Conservation (phyloP, 2,888 invertebrate genomes). For the Rotaria magnacalcarata region DNA sequence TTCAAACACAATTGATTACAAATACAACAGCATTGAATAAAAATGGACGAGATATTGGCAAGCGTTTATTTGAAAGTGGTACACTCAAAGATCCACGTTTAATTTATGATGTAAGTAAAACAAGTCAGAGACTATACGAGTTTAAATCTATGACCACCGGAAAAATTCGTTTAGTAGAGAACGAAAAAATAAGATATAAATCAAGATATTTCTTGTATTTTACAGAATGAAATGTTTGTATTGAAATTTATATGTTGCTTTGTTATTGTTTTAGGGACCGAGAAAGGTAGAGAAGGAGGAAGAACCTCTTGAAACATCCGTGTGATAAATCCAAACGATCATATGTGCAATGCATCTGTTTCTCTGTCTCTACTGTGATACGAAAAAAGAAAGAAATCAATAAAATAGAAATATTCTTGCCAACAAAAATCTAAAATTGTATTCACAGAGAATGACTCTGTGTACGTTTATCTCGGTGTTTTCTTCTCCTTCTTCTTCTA, state of each 20-base stretch:
- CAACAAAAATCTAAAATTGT: not conserved
- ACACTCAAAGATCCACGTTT: constrained; percentile 20
- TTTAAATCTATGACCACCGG: too few species aligned
- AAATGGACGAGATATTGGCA: not conserved
- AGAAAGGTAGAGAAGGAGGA: constrained; percentile 1
- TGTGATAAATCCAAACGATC: not conserved
- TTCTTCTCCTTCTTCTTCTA: not conserved
- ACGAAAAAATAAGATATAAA: too few species aligned
- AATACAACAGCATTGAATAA: not conserved
- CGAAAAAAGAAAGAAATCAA: not conserved
- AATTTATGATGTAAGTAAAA: not conserved
- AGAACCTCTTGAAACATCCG: constrained; percentile 28
- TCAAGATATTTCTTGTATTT: too few species aligned
- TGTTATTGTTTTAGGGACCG: not conserved
- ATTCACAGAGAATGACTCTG: constrained; percentile 31
- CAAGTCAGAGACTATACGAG: too few species aligned
- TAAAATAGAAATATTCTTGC: not conserved
- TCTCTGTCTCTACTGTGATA: constrained; percentile 29
- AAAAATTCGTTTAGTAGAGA: too few species aligned
- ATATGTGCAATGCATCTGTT: not conserved
- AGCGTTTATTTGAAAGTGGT: constrained; percentile 32
- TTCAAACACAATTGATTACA: not conserved
- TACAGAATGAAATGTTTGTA: not conserved
- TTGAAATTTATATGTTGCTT: not conserved
- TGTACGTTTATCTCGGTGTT: constrained; percentile 13